Evolutionary conservation across 1,140 invertebrate genomes (phyloP), one percentile per base, ranked within the genome.

Genomic region (Sycophila sp.): DNA sequence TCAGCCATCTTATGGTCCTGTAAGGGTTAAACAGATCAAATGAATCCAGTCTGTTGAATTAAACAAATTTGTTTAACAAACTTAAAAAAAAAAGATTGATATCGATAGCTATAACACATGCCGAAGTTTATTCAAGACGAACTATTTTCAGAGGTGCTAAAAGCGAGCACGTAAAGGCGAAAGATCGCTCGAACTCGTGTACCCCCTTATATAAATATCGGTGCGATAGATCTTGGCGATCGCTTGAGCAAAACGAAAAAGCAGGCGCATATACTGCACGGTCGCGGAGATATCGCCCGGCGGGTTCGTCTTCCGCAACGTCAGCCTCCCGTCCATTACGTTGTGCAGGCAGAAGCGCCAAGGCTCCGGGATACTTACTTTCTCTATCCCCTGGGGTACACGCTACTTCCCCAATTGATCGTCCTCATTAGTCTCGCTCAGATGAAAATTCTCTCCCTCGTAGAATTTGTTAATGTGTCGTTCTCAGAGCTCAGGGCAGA

Each of bases 391-490:
- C 40, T 45, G 40, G 6, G n/a, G n/a, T n/a, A n/a, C 15, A 19
- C 15, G 8, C 15, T 22, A 38, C 26, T 26, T 40, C 8, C 13
- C 24, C 38, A 13, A 60, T 45, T 19, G 34, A 59, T 60, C 26
- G 24, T 28, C 19, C 40, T 60, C 26, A 24, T 60, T 45, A 45
- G 45, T 60, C 58, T 2, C 42, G 38, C 24, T 4, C 17, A 6
- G 15, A 13, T 28, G 58, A 60, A 34, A 60, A 60, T 60, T 28
- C 13, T 45, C 58, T 60, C 58, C 58, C 40, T 32, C 24, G 15
- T 15, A 8, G 7, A 2, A 28, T 6, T n/a, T n/a, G n/a, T n/a
- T n/a, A n/a, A n/a, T n/a, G n/a, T n/a, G n/a, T n/a, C n/a, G n/a
- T n/a, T n/a, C n/a, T n/a, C n/a, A n/a, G n/a, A n/a, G n/a, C n/a